Evolutionary conservation across 1,140 invertebrate species (phyloP).

Genomic region (Nasonia longicornis): DNA sequence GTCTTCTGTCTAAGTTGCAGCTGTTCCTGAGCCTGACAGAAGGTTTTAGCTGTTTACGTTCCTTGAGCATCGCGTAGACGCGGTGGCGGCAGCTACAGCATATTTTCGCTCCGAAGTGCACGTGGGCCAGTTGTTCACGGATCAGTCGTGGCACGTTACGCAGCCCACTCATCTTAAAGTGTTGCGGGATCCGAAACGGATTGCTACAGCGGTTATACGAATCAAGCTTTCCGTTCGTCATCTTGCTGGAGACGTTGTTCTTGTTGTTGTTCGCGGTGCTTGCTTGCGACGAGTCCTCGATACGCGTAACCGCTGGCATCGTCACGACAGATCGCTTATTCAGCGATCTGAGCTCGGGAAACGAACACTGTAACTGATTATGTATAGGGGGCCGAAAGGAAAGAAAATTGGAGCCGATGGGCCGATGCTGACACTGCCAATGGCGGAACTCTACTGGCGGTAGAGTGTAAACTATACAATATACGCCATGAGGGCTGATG

Average conservation of each 20-base stretch:
- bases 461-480: no score
- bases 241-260: background rate
- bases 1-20: background rate
- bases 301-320: background rate
- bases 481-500: no score
- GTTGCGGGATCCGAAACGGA: slow-evolving; percentile 31
- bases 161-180: background rate
- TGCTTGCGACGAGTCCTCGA: background rate
- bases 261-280: background rate
- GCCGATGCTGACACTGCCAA: no score
- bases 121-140: slow-evolving; percentile 25
- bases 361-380: background rate
- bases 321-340: background rate
- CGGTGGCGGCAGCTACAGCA: slow-evolving; percentile 28
- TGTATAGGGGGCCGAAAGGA: no score
- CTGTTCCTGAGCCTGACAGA: background rate
- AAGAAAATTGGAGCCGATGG: no score
- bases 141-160: slow-evolving; percentile 4
- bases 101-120: slow-evolving; percentile 17
- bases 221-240: background rate
- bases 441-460: no score
- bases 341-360: background rate
- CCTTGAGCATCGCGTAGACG: slow-evolving; percentile 34
- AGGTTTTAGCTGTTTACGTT: slow-evolving; percentile 26
- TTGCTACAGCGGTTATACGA: background rate